These are phyloP conservation scores for Lepidothrix coronata DNA, from an alignment of 2,113 vertebrate genomes.

Conservation along the genomic window DNA sequence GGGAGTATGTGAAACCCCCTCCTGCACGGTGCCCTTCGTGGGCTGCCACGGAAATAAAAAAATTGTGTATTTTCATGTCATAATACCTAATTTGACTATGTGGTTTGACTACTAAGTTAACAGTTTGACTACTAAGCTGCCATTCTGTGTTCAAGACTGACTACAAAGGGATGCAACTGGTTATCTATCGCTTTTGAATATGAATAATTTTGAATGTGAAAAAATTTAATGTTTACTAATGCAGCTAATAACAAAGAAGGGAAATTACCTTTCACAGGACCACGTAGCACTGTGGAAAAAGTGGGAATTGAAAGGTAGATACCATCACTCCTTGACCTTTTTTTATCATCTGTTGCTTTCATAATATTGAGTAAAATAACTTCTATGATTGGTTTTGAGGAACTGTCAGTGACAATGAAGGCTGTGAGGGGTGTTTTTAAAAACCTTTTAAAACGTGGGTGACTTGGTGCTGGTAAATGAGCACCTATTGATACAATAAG, in stretches of 20 bases:
- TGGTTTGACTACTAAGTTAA: not conserved
- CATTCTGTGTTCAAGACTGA: not conserved
- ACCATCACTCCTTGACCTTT: not conserved
- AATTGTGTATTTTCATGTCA: not conserved
- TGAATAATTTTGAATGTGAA: not conserved
- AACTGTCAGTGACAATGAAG: not conserved
- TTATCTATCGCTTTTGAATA: not conserved
- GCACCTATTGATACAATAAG: not conserved
- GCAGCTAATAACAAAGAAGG: not conserved
- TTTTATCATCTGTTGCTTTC: not conserved
- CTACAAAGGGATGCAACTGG: not conserved
- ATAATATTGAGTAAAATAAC: not conserved
- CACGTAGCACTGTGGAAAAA: not conserved
- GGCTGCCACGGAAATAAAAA: not conserved
- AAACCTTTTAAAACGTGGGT: not conserved
- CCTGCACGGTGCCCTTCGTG: not conserved
- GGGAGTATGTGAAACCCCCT: not conserved
- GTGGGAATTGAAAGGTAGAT: not conserved
- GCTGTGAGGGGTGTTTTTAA: not conserved
- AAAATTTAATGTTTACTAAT: not conserved
- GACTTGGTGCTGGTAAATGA: fast-evolving
- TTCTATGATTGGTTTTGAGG: not conserved
- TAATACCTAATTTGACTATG: not conserved
- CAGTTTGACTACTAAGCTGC: not conserved
- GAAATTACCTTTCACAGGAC: not conserved